phyloP scores from a whole-genome alignment of 1,140 invertebrate genomes.

The Aradophagus sp. region DNA sequence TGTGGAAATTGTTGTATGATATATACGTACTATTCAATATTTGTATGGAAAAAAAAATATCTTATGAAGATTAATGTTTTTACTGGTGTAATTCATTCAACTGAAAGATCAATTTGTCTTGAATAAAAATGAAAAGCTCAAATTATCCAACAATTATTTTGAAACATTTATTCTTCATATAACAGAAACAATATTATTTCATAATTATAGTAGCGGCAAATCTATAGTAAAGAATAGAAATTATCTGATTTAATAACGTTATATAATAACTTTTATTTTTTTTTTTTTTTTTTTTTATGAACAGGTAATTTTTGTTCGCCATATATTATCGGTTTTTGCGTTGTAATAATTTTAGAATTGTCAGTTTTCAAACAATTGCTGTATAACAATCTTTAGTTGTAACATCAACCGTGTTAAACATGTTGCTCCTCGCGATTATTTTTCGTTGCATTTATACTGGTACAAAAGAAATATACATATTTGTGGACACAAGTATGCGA shows the following conservation, averaged over 20 bases:
- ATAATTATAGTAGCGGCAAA: constrained; percentile 22
- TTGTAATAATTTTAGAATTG: too few species aligned
- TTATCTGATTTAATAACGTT: too few species aligned
- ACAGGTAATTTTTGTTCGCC: constrained; percentile 40
- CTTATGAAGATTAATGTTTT: constrained; percentile 46
- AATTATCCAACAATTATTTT: constrained; percentile 39
- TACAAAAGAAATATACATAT: too few species aligned
- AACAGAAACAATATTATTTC: constrained; percentile 19
- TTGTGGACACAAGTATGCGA: too few species aligned
- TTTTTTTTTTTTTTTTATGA: constrained; percentile 15
- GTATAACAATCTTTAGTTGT: too few species aligned
- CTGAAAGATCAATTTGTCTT: constrained; percentile 38
- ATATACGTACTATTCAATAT: constrained; percentile 36
- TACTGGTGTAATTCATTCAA: constrained; percentile 46
- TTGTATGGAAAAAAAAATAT: constrained; percentile 41
- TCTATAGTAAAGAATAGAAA: too few species aligned
- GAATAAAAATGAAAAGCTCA: constrained; percentile 49
- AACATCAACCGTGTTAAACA: too few species aligned
- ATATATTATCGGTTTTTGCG: constrained; percentile 2
- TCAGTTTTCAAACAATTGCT: too few species aligned
- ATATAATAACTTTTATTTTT: neutral
- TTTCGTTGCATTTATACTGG: constrained; percentile 28
- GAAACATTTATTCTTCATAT: constrained; percentile 40
- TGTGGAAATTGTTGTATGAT: constrained; percentile 47
- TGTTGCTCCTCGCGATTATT: too few species aligned